These are phyloP conservation scores for Lepas anatifera DNA, from an alignment of 2,888 invertebrate species.

Conservation along the genomic window DNA sequence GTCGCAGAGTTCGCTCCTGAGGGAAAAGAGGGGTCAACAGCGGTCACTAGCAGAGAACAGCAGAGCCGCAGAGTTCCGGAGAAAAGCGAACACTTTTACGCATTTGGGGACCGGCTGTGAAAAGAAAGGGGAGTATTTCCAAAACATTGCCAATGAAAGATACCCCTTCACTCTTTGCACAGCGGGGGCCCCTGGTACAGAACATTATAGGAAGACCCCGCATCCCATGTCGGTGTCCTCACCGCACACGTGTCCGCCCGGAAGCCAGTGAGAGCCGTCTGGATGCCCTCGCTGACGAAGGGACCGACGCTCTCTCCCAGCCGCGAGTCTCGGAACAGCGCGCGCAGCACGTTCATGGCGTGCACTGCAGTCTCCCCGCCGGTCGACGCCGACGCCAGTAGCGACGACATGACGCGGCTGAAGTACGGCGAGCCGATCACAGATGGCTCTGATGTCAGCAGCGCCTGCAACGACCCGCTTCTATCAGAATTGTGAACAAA, in stretches of 20 bases:
- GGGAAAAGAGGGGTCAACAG: neutral
- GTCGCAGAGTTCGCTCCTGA: neutral
- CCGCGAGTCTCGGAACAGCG: conserved; percentile 61
- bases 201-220: no score
- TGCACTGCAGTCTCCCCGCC: conserved; percentile 52
- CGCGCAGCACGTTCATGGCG: conserved; percentile 72
- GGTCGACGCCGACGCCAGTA: conserved; percentile 40
- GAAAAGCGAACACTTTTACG: no score
- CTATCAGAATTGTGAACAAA: no score
- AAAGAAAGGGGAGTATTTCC: no score
- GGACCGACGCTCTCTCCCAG: conserved; percentile 53
- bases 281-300: conserved; percentile 35
- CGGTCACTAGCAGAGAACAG: neutral
- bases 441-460: conserved; percentile 59
- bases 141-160: no score
- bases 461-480: conserved; percentile 55
- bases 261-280: conserved; percentile 36
- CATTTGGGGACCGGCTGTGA: no score
- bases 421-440: conserved; percentile 45
- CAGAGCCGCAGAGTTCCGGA: neutral
- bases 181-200: no score
- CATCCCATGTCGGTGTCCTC: conserved; percentile 25
- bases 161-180: no score
- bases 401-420: conserved; percentile 43
- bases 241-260: conserved; percentile 35